Base-by-base conservation (phyloP, 2,797 vertebrate genomes). In the Semaprochilodus insignis region DNA sequence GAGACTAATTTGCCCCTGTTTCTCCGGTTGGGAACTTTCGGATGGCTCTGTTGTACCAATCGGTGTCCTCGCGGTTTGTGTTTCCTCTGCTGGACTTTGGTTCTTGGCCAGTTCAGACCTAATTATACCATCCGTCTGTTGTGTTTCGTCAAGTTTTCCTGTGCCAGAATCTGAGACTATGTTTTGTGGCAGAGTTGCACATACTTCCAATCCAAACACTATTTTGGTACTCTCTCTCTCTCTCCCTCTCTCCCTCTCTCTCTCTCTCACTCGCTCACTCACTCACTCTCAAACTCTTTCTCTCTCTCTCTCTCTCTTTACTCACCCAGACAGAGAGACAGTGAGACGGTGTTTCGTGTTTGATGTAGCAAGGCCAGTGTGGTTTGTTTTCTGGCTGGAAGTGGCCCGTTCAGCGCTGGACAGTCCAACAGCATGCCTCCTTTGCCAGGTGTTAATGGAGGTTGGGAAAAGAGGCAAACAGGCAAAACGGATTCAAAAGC, bases 121-220 rank as follows among this genome's bases (percentile, higher is more conserved):
- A 92, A 93, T 93, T 93, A 91, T 88, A 85, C 52, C 17, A 67
- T 88, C 85, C 90, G 83, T 92, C 90, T 92, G 87, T 84, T 88
- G 85, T 83, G 66, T 86, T 87, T 54, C 51, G 60, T 82, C 84
- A 72, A 73, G 74, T 84, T 40, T 6, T 81, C 60, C 57, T 85
- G 77, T 90, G 90, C 92, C 91, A 91, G 86, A 77, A 87, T 80
- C 85, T 25, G 19, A 77, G 80, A 88, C 87, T 88, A 52, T 57
- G 66, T 19, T 63, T 52, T 72, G 62, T 77, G 57, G 16, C 80
- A 76, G 55, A 74, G 57, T 65, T 87, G 80, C 77, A 86, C 74
- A 73, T 60, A 77, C 21, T 83, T 77, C 60, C 63, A 23, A 73
- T 82, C 83, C 85, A 70, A 84, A 77, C 83, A 85, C 83, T 79